Conservation (phyloP, 2,888 invertebrate genomes). For the Drosophila heteroneura region DNA sequence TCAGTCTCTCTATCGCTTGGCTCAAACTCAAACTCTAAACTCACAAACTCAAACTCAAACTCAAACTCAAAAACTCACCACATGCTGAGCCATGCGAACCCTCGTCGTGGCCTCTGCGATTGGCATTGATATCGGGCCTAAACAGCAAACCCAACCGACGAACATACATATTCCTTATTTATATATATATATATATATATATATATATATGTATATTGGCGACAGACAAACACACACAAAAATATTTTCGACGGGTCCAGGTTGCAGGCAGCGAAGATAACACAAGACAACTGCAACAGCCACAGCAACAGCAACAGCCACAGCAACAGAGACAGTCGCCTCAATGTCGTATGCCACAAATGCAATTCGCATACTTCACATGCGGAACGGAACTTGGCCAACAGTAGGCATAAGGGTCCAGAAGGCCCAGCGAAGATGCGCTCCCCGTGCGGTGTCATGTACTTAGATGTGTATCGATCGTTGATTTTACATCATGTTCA, state of each 20-base stretch:
- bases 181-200: slow-evolving; percentile 35
- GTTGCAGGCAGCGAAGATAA: slow-evolving; percentile 34
- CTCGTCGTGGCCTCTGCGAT: slow-evolving; percentile 53
- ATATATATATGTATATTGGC: slow-evolving; percentile 55
- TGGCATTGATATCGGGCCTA: slow-evolving; percentile 60
- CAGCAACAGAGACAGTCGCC: slow-evolving; percentile 21
- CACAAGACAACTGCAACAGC: slow-evolving; percentile 27
- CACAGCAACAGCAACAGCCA: not conserved
- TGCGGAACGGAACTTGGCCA: slow-evolving; percentile 33
- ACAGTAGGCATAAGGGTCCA: slow-evolving; percentile 5
- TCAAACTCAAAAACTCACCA: slow-evolving; percentile 54
- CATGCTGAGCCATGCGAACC: slow-evolving; percentile 70
- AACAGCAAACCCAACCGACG: slow-evolving; percentile 14
- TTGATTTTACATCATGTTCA: slow-evolving; percentile 69
- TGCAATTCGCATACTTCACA: slow-evolving; percentile 62
- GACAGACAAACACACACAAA: slow-evolving; percentile 58
- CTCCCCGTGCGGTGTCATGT: slow-evolving; percentile 29
- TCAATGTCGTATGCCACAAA: slow-evolving; percentile 35
- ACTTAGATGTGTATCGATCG: slow-evolving; percentile 63
- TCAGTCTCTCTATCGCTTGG: slow-evolving; percentile 76
- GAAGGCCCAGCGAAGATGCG: slow-evolving; percentile 1
- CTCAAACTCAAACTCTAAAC: slow-evolving; percentile 26
- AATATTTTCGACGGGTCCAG: slow-evolving; percentile 64
- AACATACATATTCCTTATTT: slow-evolving; percentile 47
- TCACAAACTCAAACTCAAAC: slow-evolving; percentile 11